Conservation (phyloP, 1,140 invertebrate species). For the Papilio machaon region DNA sequence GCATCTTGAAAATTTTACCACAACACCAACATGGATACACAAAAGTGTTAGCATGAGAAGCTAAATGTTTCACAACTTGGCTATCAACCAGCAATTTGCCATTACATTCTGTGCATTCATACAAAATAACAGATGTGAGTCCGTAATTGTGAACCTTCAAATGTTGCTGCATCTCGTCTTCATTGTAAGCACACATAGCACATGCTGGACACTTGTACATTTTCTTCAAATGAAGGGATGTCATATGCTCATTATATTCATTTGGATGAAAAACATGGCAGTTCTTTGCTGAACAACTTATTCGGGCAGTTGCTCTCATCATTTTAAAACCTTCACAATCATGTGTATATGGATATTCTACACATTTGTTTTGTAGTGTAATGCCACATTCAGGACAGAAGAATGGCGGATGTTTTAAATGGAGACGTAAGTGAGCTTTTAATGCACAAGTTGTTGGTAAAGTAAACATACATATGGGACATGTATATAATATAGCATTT, state of each 20-base stretch:
- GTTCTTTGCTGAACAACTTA: conserved; percentile 68
- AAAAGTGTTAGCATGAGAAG: conserved; percentile 50
- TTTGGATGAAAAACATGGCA: conserved; percentile 75
- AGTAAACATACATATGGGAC: conserved; percentile 76
- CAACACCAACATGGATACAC: conserved; percentile 72
- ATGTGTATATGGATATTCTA: conserved; percentile 72
- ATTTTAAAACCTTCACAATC: conserved; percentile 80
- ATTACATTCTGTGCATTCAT: conserved; percentile 70
- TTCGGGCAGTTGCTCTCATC: conserved; percentile 74
- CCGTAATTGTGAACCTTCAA: conserved; percentile 50
- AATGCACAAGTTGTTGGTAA: conserved; percentile 77
- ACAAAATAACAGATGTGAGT: conserved; percentile 51
- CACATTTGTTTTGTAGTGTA: conserved; percentile 57
- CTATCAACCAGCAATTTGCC: conserved; percentile 59
- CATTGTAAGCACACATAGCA: conserved; percentile 64
- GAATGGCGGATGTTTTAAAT: conserved; percentile 73
- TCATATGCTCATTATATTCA: conserved; percentile 76
- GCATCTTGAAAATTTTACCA: conserved; percentile 51
- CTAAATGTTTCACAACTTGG: conserved; percentile 63
- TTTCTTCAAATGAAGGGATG: conserved; percentile 70
- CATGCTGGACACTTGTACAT: conserved; percentile 74
- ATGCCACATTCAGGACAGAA: conserved; percentile 82
- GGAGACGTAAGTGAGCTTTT: conserved; percentile 77
- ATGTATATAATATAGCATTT: conserved; percentile 56
- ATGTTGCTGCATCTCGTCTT: conserved; percentile 60